Percentiles rank a stretch among this genome's conserved stretches.
Evolutionary conservation across 2,797 vertebrate species (phyloP).

Genomic region (Sebastes alutus): DNA sequence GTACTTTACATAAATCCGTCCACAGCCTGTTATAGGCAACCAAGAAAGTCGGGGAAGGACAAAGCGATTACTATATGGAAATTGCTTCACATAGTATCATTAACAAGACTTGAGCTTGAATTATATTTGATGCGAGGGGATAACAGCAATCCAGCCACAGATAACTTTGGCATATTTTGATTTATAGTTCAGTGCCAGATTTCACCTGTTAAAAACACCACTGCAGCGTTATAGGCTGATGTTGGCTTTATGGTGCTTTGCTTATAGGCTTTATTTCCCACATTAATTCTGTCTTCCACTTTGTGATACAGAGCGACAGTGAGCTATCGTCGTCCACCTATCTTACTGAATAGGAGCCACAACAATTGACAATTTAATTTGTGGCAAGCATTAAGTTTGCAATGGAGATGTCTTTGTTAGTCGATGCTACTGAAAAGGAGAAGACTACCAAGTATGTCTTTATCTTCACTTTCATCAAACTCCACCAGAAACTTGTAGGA

Average conservation of each 20-base stretch:
- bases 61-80: too few species aligned
- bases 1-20: neutral
- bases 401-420: neutral
- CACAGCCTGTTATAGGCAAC: neutral
- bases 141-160: neutral
- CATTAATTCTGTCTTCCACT: neutral
- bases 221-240: neutral
- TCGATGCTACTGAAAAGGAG: neutral
- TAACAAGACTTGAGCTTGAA: neutral
- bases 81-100: too few species aligned
- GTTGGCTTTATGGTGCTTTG: neutral
- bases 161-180: neutral
- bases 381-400: neutral
- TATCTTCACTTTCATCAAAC: neutral
- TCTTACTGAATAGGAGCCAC: neutral
- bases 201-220: neutral
- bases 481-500: neutral
- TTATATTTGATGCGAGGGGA: neutral
- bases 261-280: neutral
- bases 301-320: too few species aligned
- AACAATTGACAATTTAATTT: rapidly evolving
- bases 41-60: neutral
- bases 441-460: neutral
- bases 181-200: neutral
- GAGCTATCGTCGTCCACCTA: neutral